Evolutionary conservation across 2,113 vertebrate species (phyloP).

Genomic region (Zeus faber): DNA sequence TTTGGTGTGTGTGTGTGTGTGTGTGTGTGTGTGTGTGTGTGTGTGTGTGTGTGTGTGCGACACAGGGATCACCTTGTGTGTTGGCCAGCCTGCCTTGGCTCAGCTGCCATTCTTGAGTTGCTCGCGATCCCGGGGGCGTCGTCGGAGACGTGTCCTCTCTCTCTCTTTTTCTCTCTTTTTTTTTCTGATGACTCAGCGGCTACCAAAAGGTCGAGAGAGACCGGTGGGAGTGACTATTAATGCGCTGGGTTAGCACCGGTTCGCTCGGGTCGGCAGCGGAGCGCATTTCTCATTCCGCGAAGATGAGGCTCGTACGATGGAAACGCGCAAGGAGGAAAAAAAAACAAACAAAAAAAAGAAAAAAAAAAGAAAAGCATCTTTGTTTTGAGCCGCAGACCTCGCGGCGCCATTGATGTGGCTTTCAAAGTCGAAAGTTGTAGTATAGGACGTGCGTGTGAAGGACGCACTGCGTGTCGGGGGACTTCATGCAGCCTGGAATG

Average conservation of each 20-base stretch:
- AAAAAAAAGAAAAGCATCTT: conserved; percentile 32
- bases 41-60: neutral
- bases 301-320: too few species aligned
- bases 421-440: conserved; percentile 9
- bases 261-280: too few species aligned
- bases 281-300: too few species aligned
- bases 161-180: conserved; percentile 38
- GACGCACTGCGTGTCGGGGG: neutral
- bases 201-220: conserved; percentile 57
- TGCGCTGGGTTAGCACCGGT: too few species aligned
- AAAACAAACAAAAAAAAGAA: too few species aligned
- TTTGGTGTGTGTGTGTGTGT: neutral
- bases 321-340: too few species aligned
- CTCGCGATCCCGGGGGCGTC: too few species aligned
- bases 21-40: conserved; percentile 27
- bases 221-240: conserved; percentile 48
- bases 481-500: conserved; percentile 2
- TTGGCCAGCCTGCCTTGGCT: too few species aligned
- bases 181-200: conserved; percentile 61
- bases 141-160: conserved; percentile 38
- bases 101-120: too few species aligned
- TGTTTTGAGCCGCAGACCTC: conserved; percentile 11
- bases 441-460: too few species aligned
- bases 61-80: too few species aligned
- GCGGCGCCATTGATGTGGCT: conserved; percentile 6